Conservation (phyloP, 2,888 invertebrate genomes). For the Gisinianus flammeolus region DNA sequence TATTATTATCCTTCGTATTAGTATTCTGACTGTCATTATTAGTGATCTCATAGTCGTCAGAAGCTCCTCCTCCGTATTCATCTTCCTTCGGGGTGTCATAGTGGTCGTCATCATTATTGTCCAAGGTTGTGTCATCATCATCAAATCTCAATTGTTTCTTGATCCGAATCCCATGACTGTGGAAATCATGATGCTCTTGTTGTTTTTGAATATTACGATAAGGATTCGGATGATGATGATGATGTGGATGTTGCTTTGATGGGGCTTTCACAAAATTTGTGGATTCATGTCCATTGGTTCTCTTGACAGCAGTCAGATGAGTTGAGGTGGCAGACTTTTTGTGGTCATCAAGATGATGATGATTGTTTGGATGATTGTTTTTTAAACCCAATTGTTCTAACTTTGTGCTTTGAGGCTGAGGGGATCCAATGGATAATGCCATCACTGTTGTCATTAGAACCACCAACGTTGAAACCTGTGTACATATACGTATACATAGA, state of each 20-base stretch:
- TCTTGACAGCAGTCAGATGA: background rate
- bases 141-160: constrained; percentile 23
- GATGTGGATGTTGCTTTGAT: no score
- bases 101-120: background rate
- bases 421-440: background rate
- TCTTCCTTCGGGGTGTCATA: constrained; percentile 2
- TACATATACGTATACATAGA: background rate
- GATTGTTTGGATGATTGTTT: no score
- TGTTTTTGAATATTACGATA: background rate
- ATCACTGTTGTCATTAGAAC: background rate
- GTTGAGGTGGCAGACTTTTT: background rate
- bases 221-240: background rate
- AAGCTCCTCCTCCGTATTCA: constrained; percentile 7
- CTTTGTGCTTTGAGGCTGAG: background rate
- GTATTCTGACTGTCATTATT: background rate
- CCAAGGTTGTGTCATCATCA: constrained; percentile 3
- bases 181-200: no score
- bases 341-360: background rate
- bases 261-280: background rate
- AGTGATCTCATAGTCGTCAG: background rate
- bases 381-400: no score
- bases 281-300: background rate
- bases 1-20: background rate
- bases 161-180: constrained; percentile 14
- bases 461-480: background rate